Conservation (phyloP, 1,140 invertebrate species). For the Cepaea nemoralis region DNA sequence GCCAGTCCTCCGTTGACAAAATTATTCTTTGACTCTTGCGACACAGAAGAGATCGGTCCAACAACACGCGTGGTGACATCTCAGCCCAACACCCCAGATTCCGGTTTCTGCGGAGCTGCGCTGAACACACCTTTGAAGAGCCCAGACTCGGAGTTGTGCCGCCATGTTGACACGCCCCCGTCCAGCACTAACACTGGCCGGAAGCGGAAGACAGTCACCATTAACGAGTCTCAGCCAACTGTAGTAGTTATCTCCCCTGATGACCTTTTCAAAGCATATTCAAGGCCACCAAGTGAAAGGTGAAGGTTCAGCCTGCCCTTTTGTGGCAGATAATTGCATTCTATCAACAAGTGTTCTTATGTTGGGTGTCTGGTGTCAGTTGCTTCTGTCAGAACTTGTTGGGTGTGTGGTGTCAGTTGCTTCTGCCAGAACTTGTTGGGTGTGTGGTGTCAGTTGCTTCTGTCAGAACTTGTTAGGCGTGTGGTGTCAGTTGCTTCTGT, state of each 20-base stretch:
- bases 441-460: too few relatives aligned
- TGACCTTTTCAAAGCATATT: constrained; percentile 23
- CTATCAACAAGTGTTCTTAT: too few relatives aligned
- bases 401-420: too few relatives aligned
- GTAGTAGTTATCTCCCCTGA: constrained; percentile 33
- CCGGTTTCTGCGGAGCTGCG: constrained; percentile 7
- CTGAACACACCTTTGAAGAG: background rate
- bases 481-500: too few relatives aligned
- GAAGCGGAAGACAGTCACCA: constrained; percentile 27
- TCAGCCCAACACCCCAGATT: constrained; percentile 21
- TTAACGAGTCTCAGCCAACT: constrained; percentile 29
- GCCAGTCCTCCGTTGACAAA: background rate
- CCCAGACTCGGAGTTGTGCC: background rate
- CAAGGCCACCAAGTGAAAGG: background rate
- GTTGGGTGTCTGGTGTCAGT: too few relatives aligned
- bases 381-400: too few relatives aligned
- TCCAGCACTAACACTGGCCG: background rate
- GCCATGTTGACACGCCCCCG: background rate
- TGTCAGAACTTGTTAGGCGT: too few relatives aligned
- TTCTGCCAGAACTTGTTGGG: too few relatives aligned
- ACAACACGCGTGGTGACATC: background rate
- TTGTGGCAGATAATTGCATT: too few relatives aligned
- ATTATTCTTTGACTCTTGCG: background rate
- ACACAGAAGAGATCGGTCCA: background rate
- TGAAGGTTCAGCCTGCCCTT: too few relatives aligned